Evolutionary conservation across 2,113 vertebrate genomes (phyloP).

Genomic region (mouse (Mus musculus)): DNA sequence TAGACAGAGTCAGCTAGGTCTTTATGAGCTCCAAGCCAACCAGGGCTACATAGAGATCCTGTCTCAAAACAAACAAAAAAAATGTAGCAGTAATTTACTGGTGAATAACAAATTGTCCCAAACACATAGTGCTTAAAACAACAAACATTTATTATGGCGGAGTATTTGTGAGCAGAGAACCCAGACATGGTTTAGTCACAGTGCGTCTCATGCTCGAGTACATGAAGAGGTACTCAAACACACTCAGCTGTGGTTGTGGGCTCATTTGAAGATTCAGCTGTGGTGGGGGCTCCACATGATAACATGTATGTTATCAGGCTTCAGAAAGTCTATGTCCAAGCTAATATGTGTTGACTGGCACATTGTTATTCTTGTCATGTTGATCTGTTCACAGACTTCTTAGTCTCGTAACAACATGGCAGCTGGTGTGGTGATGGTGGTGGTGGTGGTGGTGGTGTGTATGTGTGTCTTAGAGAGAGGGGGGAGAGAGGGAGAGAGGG

Average conservation of each 20-base stretch:
- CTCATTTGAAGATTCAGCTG: background rate
- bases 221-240: background rate
- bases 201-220: background rate
- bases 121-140: slow-evolving; percentile 29
- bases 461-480: background rate
- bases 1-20: background rate
- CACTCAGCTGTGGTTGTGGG: background rate
- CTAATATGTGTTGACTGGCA: background rate
- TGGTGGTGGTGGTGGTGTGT: background rate
- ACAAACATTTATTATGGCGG: background rate
- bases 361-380: slow-evolving; percentile 2
- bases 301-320: background rate
- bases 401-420: background rate
- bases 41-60: background rate
- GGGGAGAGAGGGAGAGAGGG: background rate
- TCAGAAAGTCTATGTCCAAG: slow-evolving; percentile 26
- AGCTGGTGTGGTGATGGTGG: background rate
- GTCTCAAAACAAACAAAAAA: background rate
- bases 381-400: background rate
- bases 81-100: slow-evolving; percentile 14
- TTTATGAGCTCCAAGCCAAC: background rate
- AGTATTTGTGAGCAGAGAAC: background rate
- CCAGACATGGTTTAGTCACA: background rate
- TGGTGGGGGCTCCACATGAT: background rate
- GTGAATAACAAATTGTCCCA: slow-evolving; percentile 30